Percentiles rank a stretch among this genome's conserved stretches.
These are phyloP conservation scores for Sorex araneus DNA, from an alignment of 2,113 vertebrate genomes.

Conservation along the genomic window DNA sequence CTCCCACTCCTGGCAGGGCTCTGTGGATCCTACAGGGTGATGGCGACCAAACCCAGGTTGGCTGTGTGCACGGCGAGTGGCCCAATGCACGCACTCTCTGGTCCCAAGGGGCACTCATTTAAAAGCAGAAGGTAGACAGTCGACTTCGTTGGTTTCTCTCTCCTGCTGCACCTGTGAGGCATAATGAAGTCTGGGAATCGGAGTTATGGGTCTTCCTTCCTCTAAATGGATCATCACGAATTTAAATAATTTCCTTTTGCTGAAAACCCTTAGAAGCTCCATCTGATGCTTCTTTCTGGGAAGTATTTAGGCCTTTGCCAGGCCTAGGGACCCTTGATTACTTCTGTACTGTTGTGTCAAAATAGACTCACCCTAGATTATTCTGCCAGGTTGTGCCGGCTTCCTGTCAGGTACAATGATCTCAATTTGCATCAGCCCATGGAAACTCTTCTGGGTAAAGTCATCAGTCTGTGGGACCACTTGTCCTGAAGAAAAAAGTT, in stretches of 20 bases:
- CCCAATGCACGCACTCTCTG: background rate
- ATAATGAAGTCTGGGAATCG: background rate
- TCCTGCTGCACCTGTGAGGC: background rate
- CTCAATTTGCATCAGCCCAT: background rate
- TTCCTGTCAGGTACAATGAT: background rate
- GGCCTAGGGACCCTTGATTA: background rate
- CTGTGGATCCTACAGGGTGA: too few relatives aligned
- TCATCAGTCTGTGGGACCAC: background rate
- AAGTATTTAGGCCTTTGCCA: background rate
- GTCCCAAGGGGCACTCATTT: background rate
- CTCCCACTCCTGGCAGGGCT: too few relatives aligned
- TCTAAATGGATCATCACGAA: background rate
- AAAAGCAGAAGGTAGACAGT: background rate
- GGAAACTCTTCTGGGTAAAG: background rate
- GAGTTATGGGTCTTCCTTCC: background rate
- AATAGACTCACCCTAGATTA: background rate
- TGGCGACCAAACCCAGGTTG: too few relatives aligned
- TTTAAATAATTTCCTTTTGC: background rate
- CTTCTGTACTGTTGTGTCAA: background rate
- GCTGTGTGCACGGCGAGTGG: too few relatives aligned
- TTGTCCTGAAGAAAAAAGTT: background rate
- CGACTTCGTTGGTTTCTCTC: background rate
- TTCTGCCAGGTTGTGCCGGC: background rate
- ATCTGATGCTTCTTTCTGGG: background rate
- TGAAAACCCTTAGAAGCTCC: background rate